phyloP scores from a whole-genome alignment of 2,888 invertebrate genomes.

The Meganola albula region DNA sequence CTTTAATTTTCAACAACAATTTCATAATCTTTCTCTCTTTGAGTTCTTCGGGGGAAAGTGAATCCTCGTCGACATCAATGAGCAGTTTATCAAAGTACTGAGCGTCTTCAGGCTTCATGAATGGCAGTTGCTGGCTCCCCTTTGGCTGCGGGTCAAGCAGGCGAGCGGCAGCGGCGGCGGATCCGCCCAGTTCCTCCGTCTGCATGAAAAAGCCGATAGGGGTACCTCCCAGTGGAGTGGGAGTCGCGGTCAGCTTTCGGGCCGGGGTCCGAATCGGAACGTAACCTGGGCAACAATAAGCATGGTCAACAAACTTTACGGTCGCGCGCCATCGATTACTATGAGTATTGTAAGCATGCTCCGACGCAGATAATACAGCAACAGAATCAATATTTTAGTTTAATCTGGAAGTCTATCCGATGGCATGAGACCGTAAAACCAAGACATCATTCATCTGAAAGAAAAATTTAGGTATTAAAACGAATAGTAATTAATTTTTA shows the following conservation, averaged over 20 bases:
- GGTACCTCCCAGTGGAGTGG: slow-evolving; percentile 96
- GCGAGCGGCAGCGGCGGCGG: slow-evolving; percentile 87
- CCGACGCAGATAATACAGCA: not conserved
- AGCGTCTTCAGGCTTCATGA: slow-evolving; percentile 99
- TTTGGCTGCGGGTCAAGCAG: slow-evolving; percentile 98
- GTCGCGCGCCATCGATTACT: slow-evolving; percentile 30
- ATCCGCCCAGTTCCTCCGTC: slow-evolving; percentile 89
- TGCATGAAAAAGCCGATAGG: slow-evolving; percentile 97
- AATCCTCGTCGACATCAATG: slow-evolving; percentile 98
- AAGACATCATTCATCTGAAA: slow-evolving; percentile 74
- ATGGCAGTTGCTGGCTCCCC: slow-evolving; percentile 92
- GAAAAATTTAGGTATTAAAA: slow-evolving; percentile 66
- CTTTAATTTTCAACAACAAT: slow-evolving; percentile 95
- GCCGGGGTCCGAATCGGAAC: slow-evolving; percentile 98
- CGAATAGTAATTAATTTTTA: slow-evolving; percentile 40
- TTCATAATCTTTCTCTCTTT: slow-evolving; percentile 99
- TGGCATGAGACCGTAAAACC: slow-evolving; percentile 64
- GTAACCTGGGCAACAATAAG: slow-evolving; percentile 81
- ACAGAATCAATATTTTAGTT: slow-evolving; percentile 50
- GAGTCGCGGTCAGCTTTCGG: slow-evolving; percentile 97
- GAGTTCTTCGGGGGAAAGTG: slow-evolving; percentile 95
- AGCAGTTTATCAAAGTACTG: slow-evolving; percentile 99
- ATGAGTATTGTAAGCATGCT: slow-evolving; percentile 29
- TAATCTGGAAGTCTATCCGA: slow-evolving; percentile 54
- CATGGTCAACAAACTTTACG: slow-evolving; percentile 30